Evolutionary conservation across 1,140 invertebrate species (phyloP), one percentile per base, ranked within the genome.

Genomic region (Paralvinella palmiformis): DNA sequence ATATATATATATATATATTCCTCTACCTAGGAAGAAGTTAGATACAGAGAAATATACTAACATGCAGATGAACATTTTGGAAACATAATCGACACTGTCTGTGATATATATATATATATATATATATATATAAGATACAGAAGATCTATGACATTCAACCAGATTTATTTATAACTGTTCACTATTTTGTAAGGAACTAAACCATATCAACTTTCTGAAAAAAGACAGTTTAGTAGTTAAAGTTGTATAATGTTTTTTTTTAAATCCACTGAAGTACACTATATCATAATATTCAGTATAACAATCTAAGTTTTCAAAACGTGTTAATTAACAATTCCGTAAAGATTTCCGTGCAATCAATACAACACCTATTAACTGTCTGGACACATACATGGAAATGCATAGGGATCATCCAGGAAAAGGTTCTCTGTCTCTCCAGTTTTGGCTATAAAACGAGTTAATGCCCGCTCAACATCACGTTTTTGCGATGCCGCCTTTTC

Each of bases 381-480:
- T n/a, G 31, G 24, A 13, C 10, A 17, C 13, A 84, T 86, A 92
- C 91, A 83, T 63, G 91, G 90, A 84, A 90, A 94, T 66, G 91
- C 87, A 53, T 64, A 64, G 66, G 88, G 90, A 71, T 94, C 91
- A 60, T 89, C 90, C 66, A 91, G 88, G 79, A 95, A 96, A 45
- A 96, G 83, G 79, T 88, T 92, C 71, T 96, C 91, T 1, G 91
- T 94, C 67, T 91, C 88, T 63, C 90, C 90, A 22, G 94, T 98
- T 83, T 95, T 95, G 3, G 94, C 92, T 57, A 96, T 86, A 81
- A 96, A 97, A 73, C 91, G 90, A 5, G 93, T 95, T 13, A 98
- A 81, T 1, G 94, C 94, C 79, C 88, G 86, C 82, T 98, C 94
- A 35, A 95, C 88, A 77, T 98, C 94, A 59, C 92, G 84, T 76